Percentiles rank a stretch among this genome's conserved stretches.
Evolutionary conservation across 2,888 invertebrate species (phyloP).

Genomic region (Ectemnius lituratus): DNA sequence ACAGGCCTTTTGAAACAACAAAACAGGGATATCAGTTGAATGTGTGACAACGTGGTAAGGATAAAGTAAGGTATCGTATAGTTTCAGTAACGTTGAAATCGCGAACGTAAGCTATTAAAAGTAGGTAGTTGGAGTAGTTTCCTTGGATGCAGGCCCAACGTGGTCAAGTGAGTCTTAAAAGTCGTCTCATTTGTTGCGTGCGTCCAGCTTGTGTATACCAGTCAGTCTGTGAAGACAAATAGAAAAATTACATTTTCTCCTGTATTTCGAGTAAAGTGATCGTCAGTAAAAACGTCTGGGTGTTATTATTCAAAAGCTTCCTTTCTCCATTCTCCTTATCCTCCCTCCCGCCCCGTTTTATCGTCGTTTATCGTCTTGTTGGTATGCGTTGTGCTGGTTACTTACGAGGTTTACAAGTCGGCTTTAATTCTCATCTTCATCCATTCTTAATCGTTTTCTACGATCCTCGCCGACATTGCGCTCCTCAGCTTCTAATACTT

Average conservation of each 20-base stretch:
- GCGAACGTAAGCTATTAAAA: constrained; percentile 75
- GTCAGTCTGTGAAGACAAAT: constrained; percentile 78
- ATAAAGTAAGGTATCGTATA: constrained; percentile 72
- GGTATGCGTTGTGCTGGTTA: constrained; percentile 56
- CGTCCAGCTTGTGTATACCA: constrained; percentile 78
- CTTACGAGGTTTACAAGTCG: constrained; percentile 71
- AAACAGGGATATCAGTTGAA: constrained; percentile 57
- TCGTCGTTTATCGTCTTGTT: constrained; percentile 34
- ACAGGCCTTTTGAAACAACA: constrained; percentile 66
- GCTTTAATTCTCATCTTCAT: constrained; percentile 74
- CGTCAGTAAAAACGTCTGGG: constrained; percentile 62
- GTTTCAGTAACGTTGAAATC: constrained; percentile 75
- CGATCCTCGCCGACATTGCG: constrained; percentile 77
- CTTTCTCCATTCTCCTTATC: no score
- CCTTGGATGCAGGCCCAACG: constrained; percentile 77
- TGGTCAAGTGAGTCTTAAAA: constrained; percentile 78
- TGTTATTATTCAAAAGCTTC: constrained; percentile 47
- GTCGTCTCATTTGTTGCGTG: constrained; percentile 78
- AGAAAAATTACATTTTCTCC: constrained; percentile 75
- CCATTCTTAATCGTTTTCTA: constrained; percentile 75
- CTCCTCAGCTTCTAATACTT: constrained; percentile 94
- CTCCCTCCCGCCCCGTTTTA: constrained; percentile 18
- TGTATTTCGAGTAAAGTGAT: constrained; percentile 53
- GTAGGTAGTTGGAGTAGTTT: constrained; percentile 76
- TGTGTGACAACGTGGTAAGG: constrained; percentile 67